These are phyloP conservation scores for Pipa parva DNA, from an alignment of 2,113 vertebrate species.

Conservation along the genomic window DNA sequence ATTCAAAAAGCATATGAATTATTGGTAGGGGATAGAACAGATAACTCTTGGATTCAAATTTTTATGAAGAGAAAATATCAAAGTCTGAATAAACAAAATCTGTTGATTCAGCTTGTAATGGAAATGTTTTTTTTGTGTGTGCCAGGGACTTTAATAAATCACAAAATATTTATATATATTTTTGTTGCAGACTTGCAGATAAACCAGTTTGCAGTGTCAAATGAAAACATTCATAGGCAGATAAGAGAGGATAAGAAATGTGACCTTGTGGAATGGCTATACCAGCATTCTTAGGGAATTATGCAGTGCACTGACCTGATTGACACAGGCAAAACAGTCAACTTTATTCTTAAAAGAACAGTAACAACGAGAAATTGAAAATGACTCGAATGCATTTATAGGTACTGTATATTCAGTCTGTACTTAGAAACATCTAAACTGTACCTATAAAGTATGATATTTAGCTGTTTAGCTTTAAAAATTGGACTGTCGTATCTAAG, in stretches of 20 bases:
- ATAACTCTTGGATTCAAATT: background rate
- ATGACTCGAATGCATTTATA: too few relatives aligned
- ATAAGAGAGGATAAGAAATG: background rate
- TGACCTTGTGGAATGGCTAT: background rate
- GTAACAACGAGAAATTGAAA: too few relatives aligned
- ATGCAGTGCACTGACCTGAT: background rate
- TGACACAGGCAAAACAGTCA: too few relatives aligned
- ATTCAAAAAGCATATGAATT: background rate
- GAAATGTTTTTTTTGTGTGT: conserved; percentile 10
- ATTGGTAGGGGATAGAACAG: background rate
- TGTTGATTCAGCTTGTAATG: conserved; percentile 13
- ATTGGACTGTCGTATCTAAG: too few relatives aligned
- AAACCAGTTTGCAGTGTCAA: conserved; percentile 17
- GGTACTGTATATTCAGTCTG: too few relatives aligned
- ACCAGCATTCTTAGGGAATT: background rate
- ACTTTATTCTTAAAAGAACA: too few relatives aligned
- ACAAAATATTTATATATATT: conserved; percentile 3
- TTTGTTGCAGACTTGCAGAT: conserved; percentile 9
- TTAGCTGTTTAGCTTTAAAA: too few relatives aligned
- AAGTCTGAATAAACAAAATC: conserved; percentile 10
- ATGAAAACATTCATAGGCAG: conserved; percentile 11
- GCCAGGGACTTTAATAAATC: conserved; percentile 12
- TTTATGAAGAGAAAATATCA: conserved; percentile 12
- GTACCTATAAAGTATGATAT: too few relatives aligned
- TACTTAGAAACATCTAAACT: too few relatives aligned